Evolutionary conservation across 2,888 invertebrate species (phyloP).

Genomic region (Caenorhabditis sp.): DNA sequence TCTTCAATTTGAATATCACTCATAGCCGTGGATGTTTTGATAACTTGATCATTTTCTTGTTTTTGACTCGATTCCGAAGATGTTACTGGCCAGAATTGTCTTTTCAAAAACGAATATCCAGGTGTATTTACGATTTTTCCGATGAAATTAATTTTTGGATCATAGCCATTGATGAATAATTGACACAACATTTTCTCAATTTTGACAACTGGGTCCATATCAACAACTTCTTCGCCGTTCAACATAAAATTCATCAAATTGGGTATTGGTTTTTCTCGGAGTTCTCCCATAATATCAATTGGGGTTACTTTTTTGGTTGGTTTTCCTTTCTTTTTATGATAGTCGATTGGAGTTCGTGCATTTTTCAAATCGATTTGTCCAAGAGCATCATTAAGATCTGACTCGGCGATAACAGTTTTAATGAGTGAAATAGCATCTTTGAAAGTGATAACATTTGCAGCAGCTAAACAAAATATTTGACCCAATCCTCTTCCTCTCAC

Average conservation of each 20-base stretch:
- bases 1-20: background rate
- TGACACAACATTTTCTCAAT: constrained; percentile 40
- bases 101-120: constrained; percentile 47
- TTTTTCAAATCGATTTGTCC: constrained; percentile 11
- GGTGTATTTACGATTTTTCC: constrained; percentile 48
- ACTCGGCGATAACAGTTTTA: constrained; percentile 30
- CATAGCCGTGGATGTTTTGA: background rate
- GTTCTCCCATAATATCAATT: constrained; percentile 26
- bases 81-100: constrained; percentile 50
- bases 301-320: constrained; percentile 26
- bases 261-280: constrained; percentile 9
- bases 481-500: constrained; percentile 35
- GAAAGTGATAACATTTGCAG: constrained; percentile 33
- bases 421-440: constrained; percentile 35
- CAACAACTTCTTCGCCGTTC: constrained; percentile 26
- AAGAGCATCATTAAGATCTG: constrained; percentile 14
- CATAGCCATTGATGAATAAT: constrained; percentile 42
- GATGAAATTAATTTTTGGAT: constrained; percentile 25
- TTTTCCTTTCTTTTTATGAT: constrained; percentile 19
- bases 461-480: constrained; percentile 31
- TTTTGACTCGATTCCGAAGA: background rate
- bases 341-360: constrained; percentile 22
- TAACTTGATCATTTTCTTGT: constrained; percentile 5
- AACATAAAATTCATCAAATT: constrained; percentile 34
- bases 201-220: constrained; percentile 25